A percentile compares a stretch with the other conserved stretches of the same genome.
Conservation (phyloP, 92 coral and sea anemone genomes). For the Metridium senile region DNA sequence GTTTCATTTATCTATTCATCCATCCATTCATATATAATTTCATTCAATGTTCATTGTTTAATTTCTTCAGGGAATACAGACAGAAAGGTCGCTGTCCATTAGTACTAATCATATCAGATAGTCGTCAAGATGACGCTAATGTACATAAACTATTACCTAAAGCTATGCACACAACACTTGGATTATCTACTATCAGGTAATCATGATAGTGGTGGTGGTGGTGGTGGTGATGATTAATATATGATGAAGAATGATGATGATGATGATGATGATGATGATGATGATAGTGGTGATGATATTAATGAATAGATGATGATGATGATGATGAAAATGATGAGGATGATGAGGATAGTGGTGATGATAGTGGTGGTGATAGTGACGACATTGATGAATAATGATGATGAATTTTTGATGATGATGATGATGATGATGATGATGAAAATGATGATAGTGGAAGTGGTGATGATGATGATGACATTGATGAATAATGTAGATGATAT, state of each 20-base stretch:
- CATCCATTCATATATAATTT: background rate
- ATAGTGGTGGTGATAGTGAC: too few species aligned
- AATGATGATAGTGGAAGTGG: too few species aligned
- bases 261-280: too few species aligned
- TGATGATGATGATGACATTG: too few species aligned
- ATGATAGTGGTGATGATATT: too few species aligned
- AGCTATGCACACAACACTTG: conserved; percentile 60
- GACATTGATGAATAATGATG: too few species aligned
- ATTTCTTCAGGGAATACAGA: conserved; percentile 61
- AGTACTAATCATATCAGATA: conserved; percentile 90
- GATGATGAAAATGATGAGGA: too few species aligned
- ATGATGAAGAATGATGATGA: too few species aligned
- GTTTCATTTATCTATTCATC: background rate
- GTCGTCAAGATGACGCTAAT: conserved; percentile 84
- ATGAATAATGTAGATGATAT: too few species aligned
- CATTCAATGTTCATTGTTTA: background rate
- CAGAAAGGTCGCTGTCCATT: conserved; percentile 85
- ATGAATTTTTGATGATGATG: background rate
- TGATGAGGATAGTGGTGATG: too few species aligned
- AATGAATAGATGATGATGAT: too few species aligned
- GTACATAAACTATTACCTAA: conserved; percentile 86
- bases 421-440: background rate
- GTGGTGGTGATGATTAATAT: background rate
- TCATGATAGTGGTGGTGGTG: background rate
- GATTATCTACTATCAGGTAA: conserved; percentile 76